A percentile compares a stretch with the other conserved stretches of the same genome.
phyloP scores from a whole-genome alignment of 2,113 vertebrate species.

The Benitochromis conjunctus region DNA sequence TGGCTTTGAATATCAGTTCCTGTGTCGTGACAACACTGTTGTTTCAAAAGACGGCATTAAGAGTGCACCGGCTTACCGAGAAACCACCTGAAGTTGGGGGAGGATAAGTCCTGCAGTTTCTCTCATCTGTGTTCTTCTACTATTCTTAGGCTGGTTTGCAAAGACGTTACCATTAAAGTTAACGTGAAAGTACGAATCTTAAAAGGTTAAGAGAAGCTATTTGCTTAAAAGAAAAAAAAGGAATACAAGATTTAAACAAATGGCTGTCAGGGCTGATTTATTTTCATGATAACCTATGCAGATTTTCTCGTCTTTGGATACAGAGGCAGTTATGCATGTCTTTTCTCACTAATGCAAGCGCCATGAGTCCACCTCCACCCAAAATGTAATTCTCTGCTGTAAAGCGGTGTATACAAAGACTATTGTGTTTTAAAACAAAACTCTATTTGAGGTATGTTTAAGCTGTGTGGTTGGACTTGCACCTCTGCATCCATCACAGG shows the following conservation, averaged over 20 bases:
- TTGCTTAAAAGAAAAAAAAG: background rate
- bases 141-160: background rate
- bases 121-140: background rate
- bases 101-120: conserved; percentile 18
- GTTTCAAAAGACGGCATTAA: background rate
- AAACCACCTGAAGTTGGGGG: conserved; percentile 1
- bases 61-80: background rate
- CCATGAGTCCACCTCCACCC: background rate
- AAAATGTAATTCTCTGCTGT: background rate
- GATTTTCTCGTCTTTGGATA: background rate
- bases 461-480: background rate
- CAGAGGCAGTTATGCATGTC: background rate
- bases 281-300: background rate
- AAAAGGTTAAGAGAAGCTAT: background rate
- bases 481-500: background rate
- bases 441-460: background rate
- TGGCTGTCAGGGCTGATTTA: background rate
- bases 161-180: background rate
- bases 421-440: too few relatives aligned
- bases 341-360: background rate
- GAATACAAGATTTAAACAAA: background rate
- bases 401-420: background rate
- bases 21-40: background rate
- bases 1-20: background rate
- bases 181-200: background rate